These are phyloP conservation scores for Echinometra lucunter DNA, from an alignment of 53 echinoderm and acorn worm species.

Conservation along the genomic window DNA sequence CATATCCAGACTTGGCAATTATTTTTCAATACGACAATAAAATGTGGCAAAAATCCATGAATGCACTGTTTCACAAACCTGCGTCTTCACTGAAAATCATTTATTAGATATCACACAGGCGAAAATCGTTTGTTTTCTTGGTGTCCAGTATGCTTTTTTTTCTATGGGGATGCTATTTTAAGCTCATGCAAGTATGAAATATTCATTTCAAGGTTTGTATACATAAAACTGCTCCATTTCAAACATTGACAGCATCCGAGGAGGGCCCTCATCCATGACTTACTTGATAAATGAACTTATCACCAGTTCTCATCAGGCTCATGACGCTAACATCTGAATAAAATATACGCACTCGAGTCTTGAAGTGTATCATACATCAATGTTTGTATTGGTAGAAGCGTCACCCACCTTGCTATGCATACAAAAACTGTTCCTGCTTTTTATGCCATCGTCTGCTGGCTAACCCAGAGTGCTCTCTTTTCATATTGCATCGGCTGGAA, in stretches of 20 bases:
- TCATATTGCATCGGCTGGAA: not conserved
- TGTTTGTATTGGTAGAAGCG: conserved; percentile 11
- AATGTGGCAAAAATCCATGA: not conserved
- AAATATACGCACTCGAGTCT: conserved; percentile 2
- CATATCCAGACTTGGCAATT: no score
- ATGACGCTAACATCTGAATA: not conserved
- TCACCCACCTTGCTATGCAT: not conserved
- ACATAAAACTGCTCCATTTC: not conserved
- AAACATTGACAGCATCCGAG: not conserved
- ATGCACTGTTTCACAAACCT: not conserved
- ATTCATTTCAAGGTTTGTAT: not conserved
- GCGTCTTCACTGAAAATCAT: no score
- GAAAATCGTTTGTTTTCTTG: no score
- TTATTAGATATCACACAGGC: no score
- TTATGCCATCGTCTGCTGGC: not conserved
- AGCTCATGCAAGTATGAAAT: not conserved
- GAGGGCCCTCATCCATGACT: not conserved
- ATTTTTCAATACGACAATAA: not conserved
- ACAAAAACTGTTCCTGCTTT: not conserved
- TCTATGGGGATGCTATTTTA: not conserved
- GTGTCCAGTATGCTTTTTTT: not conserved
- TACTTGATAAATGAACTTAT: not conserved
- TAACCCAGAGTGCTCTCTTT: not conserved
- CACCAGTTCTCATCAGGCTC: not conserved
- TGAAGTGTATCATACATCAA: conserved; percentile 20